Evolutionary conservation across 2,888 invertebrate species (phyloP).

Genomic region (Erpobdella octoculata): DNA sequence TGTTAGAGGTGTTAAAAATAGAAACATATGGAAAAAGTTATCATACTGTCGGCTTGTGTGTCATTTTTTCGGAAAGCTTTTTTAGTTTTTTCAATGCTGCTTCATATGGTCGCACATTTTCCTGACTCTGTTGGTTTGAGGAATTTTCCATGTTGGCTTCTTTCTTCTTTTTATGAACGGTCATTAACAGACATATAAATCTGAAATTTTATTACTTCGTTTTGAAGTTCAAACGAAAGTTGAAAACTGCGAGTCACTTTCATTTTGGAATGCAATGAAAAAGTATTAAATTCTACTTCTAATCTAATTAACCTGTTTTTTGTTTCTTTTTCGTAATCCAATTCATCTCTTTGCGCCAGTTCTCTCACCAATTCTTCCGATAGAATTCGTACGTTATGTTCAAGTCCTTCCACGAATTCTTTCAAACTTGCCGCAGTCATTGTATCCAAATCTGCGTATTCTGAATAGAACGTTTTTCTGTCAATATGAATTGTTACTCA

Average conservation of each 20-base stretch:
- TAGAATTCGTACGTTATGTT: conserved; percentile 1
- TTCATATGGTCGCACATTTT: not conserved
- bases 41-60: not conserved
- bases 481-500: too few species aligned
- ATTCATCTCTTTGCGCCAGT: conserved; percentile 14
- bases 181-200: conserved; percentile 14
- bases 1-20: too few species aligned
- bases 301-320: conserved; percentile 10
- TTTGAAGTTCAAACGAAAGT: too few species aligned
- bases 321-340: conserved; percentile 11
- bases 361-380: conserved; percentile 6
- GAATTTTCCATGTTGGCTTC: not conserved
- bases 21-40: not conserved
- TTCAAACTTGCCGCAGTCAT: not conserved
- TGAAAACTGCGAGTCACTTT: too few species aligned
- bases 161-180: conserved; percentile 12
- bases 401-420: not conserved
- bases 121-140: not conserved
- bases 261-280: not conserved
- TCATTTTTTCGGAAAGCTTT: conserved; percentile 3
- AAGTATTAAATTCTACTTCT: not conserved
- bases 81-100: conserved; percentile 3
- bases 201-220: not conserved
- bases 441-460: not conserved
- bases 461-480: not conserved